Evolutionary conservation across 2,888 invertebrate species (phyloP), one percentile per base, ranked within the genome.

Genomic region (Mystacides longicornis): DNA sequence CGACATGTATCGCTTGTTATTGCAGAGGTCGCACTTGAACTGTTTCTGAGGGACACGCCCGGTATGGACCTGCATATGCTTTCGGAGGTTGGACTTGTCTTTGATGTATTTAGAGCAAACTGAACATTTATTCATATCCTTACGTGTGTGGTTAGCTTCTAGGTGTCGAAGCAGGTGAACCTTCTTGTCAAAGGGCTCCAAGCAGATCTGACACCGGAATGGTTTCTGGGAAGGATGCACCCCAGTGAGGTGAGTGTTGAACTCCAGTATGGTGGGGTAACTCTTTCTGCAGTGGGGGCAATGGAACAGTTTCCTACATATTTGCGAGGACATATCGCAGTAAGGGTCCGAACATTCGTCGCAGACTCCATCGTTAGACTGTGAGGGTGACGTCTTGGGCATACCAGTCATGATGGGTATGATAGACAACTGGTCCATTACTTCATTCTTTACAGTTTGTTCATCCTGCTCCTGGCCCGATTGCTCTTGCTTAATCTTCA

Each of bases 61-160:
- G 33, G 77, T 77, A 62, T 78, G 77, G n/a, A 78, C 77, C 66
- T 77, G 77, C 77, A 78, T 78, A 63, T 78, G 77, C 64, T 78
- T 78, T 59, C 77, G 75, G 61, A 78, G 66, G 64, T 78, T 78
- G 65, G 77, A 77, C 62, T 78, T 78, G 67, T 78, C 77, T 66
- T 77, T 78, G 56, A 78, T 78, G 65, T 78, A 78, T 66, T 78
- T 78, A 57, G 77, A 77, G 68, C 77, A 78, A 57, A 78, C 77
- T 49, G 77, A 70, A 68, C 77, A 78, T 64, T 77, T 78, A 64
- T 78, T 78, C 23, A 78, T 77, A 71, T 78, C 77, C 66, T 78
- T 78, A 22, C 77, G 68, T 31, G 75, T 74, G 64, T 78, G 77
- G 62, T 69, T 73, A 54, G 75, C 71, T 67, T 78, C 77, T 63